phyloP scores from a whole-genome alignment of 1,140 invertebrate species.

The Sitodiplosis mosellana region DNA sequence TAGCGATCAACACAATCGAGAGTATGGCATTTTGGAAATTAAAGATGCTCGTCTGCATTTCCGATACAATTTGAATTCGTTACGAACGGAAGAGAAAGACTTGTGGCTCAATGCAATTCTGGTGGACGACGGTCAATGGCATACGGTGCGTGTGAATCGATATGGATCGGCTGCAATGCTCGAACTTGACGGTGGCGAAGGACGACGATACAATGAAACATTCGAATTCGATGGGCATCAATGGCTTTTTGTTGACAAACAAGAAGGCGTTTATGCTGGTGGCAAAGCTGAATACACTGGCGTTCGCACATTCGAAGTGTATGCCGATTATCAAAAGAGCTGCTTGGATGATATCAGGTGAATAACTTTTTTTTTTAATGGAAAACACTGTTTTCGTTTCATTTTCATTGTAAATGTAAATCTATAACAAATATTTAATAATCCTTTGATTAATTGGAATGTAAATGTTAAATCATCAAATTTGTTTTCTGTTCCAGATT shows the following conservation, averaged over 20 bases:
- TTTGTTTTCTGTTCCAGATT: conserved; percentile 30
- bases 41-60: conserved; percentile 80
- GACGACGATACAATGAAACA: conserved; percentile 83
- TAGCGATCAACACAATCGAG: conserved; percentile 83
- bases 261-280: conserved; percentile 85
- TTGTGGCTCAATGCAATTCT: conserved; percentile 77
- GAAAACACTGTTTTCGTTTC: not conserved
- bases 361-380: conserved; percentile 8
- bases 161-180: conserved; percentile 88
- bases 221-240: conserved; percentile 81
- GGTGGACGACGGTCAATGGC: conserved; percentile 95
- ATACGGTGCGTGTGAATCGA: conserved; percentile 72
- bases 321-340: conserved; percentile 81
- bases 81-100: conserved; percentile 72
- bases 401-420: not conserved
- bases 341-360: conserved; percentile 47
- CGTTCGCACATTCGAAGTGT: conserved; percentile 79
- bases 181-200: conserved; percentile 88
- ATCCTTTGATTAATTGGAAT: not conserved
- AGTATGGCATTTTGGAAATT: conserved; percentile 89
- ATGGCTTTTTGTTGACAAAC: conserved; percentile 80
- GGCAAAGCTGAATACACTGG: conserved; percentile 90
- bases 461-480: not conserved
- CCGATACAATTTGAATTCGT: conserved; percentile 81
- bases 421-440: not conserved